Percentiles rank a stretch among this genome's conserved stretches.
phyloP scores from a whole-genome alignment of 2,113 vertebrate genomes.

The Phoxinus phoxinus region DNA sequence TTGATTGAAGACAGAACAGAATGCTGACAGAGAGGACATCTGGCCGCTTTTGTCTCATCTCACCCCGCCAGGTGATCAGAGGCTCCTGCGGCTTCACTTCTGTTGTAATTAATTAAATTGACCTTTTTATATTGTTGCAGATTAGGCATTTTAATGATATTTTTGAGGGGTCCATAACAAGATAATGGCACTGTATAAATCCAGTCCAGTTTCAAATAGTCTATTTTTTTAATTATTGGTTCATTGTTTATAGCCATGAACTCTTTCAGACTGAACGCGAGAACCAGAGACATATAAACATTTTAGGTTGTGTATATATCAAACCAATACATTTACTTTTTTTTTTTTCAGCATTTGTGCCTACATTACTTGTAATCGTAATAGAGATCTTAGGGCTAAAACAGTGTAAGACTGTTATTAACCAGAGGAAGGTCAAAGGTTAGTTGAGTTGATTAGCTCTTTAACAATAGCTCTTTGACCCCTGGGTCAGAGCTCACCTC shows the following conservation, averaged over 20 bases:
- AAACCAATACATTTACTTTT: background rate
- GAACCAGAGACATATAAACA: background rate
- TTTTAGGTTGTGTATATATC: background rate
- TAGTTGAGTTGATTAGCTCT: slow-evolving; percentile 62
- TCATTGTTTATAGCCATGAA: background rate
- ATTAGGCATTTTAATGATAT: slow-evolving; percentile 11
- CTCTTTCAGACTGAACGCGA: background rate
- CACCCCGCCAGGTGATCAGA: slow-evolving; percentile 29
- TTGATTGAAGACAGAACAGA: slow-evolving; percentile 32
- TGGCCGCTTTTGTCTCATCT: slow-evolving; percentile 49
- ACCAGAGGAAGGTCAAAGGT: slow-evolving; percentile 62
- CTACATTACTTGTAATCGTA: background rate
- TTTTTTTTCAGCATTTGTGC: background rate
- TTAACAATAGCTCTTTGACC: slow-evolving; percentile 63
- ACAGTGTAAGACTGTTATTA: slow-evolving; percentile 54
- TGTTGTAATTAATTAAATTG: slow-evolving; percentile 33
- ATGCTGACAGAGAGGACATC: slow-evolving; percentile 51
- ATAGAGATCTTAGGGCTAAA: slow-evolving; percentile 44
- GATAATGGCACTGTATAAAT: background rate
- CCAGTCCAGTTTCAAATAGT: background rate
- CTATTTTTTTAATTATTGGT: background rate
- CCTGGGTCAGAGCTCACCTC: slow-evolving; percentile 56
- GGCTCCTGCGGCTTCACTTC: slow-evolving; percentile 33
- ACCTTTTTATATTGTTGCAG: slow-evolving; percentile 27
- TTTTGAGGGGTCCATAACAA: background rate